These are phyloP conservation scores for Gambusia affinis DNA, from an alignment of 2,113 vertebrate genomes.

Conservation along the genomic window DNA sequence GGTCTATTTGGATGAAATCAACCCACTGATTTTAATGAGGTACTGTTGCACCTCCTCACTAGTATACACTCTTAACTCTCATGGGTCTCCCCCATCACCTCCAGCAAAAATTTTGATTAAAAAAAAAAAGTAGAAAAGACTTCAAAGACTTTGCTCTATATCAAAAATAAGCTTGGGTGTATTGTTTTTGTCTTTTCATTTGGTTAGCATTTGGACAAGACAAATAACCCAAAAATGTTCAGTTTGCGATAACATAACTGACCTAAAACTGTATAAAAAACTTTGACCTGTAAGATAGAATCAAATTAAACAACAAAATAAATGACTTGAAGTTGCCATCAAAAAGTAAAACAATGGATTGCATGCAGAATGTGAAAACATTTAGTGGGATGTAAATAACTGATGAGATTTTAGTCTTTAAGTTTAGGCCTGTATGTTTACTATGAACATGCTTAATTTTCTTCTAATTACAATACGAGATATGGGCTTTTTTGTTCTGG, in stretches of 20 bases:
- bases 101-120: neutral
- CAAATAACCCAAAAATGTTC: neutral
- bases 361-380: neutral
- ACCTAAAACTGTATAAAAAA: neutral
- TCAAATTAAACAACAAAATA: neutral
- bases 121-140: neutral
- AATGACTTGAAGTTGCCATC: neutral
- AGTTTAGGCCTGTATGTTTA: neutral
- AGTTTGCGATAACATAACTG: neutral
- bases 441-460: neutral
- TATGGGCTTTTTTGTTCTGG: neutral
- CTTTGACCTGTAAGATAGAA: neutral
- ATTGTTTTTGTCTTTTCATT: no score
- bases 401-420: neutral
- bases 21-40: neutral
- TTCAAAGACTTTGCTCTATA: neutral
- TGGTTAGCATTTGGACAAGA: neutral
- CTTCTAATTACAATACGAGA: neutral
- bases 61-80: neutral
- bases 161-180: no score
- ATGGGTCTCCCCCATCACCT: neutral
- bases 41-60: neutral
- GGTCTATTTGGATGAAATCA: neutral
- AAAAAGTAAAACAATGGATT: neutral
- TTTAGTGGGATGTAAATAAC: neutral